Evolutionary conservation across 1,140 invertebrate species (phyloP).

Genomic region (Stegodyphus mimosarum): DNA sequence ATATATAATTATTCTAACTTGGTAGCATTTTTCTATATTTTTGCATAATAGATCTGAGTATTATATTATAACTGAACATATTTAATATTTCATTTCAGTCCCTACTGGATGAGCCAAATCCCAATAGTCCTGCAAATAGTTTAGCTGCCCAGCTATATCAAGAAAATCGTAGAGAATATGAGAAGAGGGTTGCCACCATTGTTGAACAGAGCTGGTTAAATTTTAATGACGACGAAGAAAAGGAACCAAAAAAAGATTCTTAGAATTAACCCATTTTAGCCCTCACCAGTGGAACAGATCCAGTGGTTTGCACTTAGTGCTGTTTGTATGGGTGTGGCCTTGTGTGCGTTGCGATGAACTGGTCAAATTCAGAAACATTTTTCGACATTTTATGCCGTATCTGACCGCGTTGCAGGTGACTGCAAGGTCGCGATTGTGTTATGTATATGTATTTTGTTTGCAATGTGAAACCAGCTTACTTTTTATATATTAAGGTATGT

Average conservation of each 20-base stretch:
- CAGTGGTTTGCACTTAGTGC: conserved; percentile 54
- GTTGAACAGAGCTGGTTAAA: conserved; percentile 96
- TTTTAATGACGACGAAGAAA: conserved; percentile 70
- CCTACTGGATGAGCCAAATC: conserved; percentile 94
- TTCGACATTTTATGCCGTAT: conserved; percentile 53
- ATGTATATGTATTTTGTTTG: conserved; percentile 61
- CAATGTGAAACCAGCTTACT: conserved; percentile 48
- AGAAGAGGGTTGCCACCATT: conserved; percentile 95
- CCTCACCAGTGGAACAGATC: conserved; percentile 35
- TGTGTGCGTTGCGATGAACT: conserved; percentile 58
- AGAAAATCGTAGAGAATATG: conserved; percentile 94
- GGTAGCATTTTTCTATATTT: too few relatives aligned
- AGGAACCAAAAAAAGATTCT: conserved; percentile 62
- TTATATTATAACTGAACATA: neutral
- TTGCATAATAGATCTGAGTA: too few relatives aligned
- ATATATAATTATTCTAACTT: too few relatives aligned
- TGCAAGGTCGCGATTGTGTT: conserved; percentile 56
- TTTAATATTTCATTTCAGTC: conserved; percentile 74
- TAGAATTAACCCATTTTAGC: conserved; percentile 57
- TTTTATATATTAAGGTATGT: conserved; percentile 60
- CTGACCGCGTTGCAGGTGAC: conserved; percentile 56
- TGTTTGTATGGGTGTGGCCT: conserved; percentile 58
- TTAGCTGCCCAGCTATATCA: conserved; percentile 96
- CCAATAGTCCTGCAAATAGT: conserved; percentile 95
- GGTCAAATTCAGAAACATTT: conserved; percentile 23